Percentiles rank a stretch among this genome's conserved stretches.
Conservation (phyloP, 2,797 vertebrate species). For the Danionella dracula region DNA sequence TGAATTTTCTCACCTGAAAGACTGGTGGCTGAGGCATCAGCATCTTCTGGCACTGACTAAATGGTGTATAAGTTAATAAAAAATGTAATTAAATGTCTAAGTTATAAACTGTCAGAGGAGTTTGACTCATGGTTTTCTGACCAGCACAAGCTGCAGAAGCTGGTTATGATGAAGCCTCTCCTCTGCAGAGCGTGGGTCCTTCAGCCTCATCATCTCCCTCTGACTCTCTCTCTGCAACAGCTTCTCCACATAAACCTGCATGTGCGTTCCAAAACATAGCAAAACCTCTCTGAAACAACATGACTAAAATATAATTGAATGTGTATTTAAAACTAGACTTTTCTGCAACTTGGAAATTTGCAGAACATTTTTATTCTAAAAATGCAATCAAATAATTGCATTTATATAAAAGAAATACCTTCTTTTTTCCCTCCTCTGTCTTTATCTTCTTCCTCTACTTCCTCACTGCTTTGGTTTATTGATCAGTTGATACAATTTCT, state of each 20-base stretch:
- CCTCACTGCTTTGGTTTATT: too few species aligned
- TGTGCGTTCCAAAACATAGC: constrained; percentile 13
- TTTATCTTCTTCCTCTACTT: too few species aligned
- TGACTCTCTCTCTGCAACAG: constrained; percentile 72
- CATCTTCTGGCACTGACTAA: constrained; percentile 71
- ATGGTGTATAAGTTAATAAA: neutral
- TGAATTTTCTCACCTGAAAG: constrained; percentile 43
- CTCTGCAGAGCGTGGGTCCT: constrained; percentile 73
- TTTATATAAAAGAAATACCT: too few species aligned
- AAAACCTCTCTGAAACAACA: too few species aligned
- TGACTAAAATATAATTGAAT: too few species aligned
- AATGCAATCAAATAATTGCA: too few species aligned
- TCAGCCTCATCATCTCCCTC: constrained; percentile 68
- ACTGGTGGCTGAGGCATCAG: constrained; percentile 46
- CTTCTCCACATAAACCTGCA: constrained; percentile 78
- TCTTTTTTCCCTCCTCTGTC: too few species aligned
- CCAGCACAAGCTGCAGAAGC: constrained; percentile 70
- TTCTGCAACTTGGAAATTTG: too few species aligned
- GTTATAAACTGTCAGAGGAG: neutral
- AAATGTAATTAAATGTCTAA: neutral
- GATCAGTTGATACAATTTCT: too few species aligned
- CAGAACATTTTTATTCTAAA: too few species aligned
- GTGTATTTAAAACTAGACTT: too few species aligned
- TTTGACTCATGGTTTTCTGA: constrained; percentile 30
- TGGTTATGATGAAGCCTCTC: constrained; percentile 66